Evolutionary conservation across 2,888 invertebrate genomes (phyloP).

Genomic region (Philonicus albiceps): DNA sequence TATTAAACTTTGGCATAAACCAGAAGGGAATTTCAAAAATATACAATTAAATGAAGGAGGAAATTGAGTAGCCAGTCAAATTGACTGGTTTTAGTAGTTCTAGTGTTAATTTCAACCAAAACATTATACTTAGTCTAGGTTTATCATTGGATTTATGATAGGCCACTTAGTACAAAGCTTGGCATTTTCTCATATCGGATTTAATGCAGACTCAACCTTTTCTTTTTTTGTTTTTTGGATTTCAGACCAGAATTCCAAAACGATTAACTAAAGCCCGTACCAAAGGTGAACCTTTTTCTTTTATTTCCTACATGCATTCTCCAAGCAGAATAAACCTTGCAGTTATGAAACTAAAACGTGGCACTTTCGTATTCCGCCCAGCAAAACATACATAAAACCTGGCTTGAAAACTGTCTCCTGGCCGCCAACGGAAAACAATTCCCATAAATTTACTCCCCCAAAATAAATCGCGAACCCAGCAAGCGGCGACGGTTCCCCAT

Average conservation of each 20-base stretch:
- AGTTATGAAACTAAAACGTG: neutral
- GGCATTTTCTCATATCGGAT: neutral
- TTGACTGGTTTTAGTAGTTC: too few relatives aligned
- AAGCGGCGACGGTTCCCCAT: neutral
- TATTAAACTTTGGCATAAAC: too few relatives aligned
- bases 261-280: neutral
- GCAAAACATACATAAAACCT: neutral
- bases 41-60: too few relatives aligned
- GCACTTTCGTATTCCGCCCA: neutral
- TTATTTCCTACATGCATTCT: neutral
- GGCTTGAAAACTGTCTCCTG: neutral
- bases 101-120: too few relatives aligned
- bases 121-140: too few relatives aligned
- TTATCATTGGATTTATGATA: too few relatives aligned
- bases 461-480: conserved; percentile 23
- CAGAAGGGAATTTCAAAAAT: too few relatives aligned
- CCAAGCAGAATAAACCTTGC: neutral
- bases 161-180: neutral
- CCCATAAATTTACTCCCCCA: conserved; percentile 14
- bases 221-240: too few relatives aligned
- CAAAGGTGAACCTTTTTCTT: neutral
- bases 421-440: conserved; percentile 13
- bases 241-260: neutral
- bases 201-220: neutral
- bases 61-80: too few relatives aligned